phyloP scores from a whole-genome alignment of 2,113 vertebrate genomes.

The Capreolus pygargus region DNA sequence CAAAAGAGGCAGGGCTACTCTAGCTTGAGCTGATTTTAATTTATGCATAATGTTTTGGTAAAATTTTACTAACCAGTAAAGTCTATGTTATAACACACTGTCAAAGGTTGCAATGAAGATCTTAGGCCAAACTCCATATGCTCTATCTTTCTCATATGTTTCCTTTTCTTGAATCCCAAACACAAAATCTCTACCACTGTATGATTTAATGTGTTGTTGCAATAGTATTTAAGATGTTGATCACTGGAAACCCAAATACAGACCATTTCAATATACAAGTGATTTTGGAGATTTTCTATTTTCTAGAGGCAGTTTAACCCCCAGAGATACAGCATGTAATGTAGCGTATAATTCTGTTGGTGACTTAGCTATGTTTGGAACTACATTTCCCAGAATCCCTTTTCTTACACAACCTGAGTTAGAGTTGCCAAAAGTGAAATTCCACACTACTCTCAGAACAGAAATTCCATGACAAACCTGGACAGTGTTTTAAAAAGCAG shows the following conservation, averaged over 20 bases:
- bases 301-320: not conserved
- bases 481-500: not conserved
- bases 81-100: not conserved
- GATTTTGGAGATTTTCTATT: not conserved
- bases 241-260: not conserved
- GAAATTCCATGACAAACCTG: not conserved
- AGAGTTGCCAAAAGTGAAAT: not conserved
- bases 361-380: not conserved
- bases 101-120: not conserved
- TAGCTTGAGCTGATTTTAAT: not conserved
- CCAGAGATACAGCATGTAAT: not conserved
- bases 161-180: not conserved
- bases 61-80: not conserved
- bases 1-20: not conserved
- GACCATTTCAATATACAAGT: not conserved
- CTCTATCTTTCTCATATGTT: not conserved
- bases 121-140: not conserved
- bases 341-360: not conserved
- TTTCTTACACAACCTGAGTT: not conserved
- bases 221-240: not conserved
- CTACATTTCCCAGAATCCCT: not conserved
- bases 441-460: not conserved
- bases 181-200: not conserved
- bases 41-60: not conserved
- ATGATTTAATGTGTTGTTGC: not conserved